Base-by-base conservation (phyloP, 2,888 invertebrate species). In the Luperina testacea region DNA sequence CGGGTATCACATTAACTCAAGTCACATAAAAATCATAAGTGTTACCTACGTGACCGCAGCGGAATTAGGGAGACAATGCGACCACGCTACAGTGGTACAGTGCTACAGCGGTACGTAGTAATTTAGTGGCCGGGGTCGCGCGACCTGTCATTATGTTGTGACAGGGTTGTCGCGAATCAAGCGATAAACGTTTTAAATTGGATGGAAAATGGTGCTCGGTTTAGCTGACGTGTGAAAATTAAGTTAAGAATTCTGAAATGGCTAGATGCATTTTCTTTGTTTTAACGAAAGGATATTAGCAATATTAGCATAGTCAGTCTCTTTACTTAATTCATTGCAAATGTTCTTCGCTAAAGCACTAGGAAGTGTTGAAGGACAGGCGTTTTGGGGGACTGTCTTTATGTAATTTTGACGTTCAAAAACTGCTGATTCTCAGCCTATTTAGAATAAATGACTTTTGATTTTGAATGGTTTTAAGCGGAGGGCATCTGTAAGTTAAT, bases 101-200 rank as follows among this genome's bases (percentile, higher is more conserved):
- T 72, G 48, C 45, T 65, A 77, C 38, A 61, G 75, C 90, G 89
- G 91, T 91, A 89, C 90, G 84, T 92, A 88, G 91, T 94, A 94
- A 95, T 95, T 95, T 95, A 80, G 90, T 90, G 90, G 89, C 92
- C 89, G 87, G 93, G 94, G 92, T 92, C 92, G 90, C 88, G 85
- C 88, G 86, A 91, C 91, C 91, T 93, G 91, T 94, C 90, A 95
- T 95, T 95, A 95, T 78, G 77, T 84, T 82, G 89, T 83, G 88
- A 91, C 91, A 92, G 92, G 91, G 89, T 84, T 87, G 84, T 61
- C 84, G 51, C 72, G 24, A 69, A 75, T 64, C 53, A 63, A 51
- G n/a, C 45, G 67, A 7, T 70, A 59, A 69, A 84, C 24, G 20
- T 67, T 73, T 78, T 67, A 67, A 85, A 65, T 77, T 75, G 48